phyloP scores from a whole-genome alignment of 2,113 vertebrate species.

The Hippocampus guttulatus region DNA sequence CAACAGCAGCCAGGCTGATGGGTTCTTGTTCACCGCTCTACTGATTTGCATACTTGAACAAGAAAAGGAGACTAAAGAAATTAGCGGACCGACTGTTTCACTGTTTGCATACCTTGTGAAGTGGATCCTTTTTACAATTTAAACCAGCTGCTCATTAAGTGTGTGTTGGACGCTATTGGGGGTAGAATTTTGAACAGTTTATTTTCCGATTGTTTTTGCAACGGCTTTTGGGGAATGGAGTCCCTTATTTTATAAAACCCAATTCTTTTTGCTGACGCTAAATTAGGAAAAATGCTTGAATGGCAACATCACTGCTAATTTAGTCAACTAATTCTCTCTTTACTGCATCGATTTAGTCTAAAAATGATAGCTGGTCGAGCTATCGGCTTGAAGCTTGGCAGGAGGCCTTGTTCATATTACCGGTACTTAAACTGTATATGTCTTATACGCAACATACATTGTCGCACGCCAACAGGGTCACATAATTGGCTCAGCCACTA shows the following conservation, averaged over 20 bases:
- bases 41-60: slow-evolving; percentile 10
- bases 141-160: slow-evolving; percentile 2
- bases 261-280: background rate
- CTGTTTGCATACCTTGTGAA: slow-evolving; percentile 4
- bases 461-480: too few species aligned
- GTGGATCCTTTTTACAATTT: background rate
- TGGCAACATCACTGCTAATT: background rate
- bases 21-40: slow-evolving; percentile 16
- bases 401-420: too few species aligned
- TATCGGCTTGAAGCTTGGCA: too few species aligned
- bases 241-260: background rate
- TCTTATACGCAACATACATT: too few species aligned
- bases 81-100: background rate
- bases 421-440: too few species aligned
- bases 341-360: too few species aligned
- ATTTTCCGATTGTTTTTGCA: background rate
- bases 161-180: background rate
- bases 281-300: background rate
- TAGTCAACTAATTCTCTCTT: too few species aligned
- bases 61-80: background rate
- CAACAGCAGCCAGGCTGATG: slow-evolving; percentile 34
- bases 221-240: background rate
- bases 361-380: too few species aligned
- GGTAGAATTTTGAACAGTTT: background rate
- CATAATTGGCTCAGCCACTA: too few species aligned